Conservation (phyloP, 2,113 vertebrate species). For the Antechinus stuartii region DNA sequence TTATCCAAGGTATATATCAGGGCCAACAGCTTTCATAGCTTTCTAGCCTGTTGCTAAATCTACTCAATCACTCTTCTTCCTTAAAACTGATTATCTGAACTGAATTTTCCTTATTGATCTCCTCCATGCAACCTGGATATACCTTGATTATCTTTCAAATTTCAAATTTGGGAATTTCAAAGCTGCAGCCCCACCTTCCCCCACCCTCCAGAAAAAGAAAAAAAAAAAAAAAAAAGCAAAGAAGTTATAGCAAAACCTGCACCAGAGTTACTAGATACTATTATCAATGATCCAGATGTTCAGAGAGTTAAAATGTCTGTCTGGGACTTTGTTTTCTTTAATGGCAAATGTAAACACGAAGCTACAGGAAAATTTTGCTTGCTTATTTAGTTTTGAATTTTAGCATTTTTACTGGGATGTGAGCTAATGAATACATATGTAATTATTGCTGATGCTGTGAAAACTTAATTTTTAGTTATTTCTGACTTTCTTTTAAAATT, state of each 20-base stretch:
- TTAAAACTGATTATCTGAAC: neutral
- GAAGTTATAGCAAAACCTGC: neutral
- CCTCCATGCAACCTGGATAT: neutral
- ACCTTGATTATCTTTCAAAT: neutral
- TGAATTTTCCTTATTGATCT: neutral
- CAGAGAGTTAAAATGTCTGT: neutral
- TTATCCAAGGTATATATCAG: neutral
- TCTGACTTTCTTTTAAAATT: neutral
- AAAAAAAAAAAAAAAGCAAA: neutral
- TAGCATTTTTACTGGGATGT: neutral
- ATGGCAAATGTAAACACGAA: neutral
- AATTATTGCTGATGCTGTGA: neutral
- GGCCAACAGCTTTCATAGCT: neutral
- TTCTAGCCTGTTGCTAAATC: neutral
- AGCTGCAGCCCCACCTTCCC: no score
- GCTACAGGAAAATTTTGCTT: neutral
- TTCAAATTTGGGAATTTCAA: neutral
- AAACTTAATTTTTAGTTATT: neutral
- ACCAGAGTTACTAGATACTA: neutral
- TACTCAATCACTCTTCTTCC: neutral
- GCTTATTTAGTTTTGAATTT: neutral
- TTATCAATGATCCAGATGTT: neutral
- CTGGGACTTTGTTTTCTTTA: neutral
- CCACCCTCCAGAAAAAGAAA: fast-evolving
- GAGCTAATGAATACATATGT: neutral